Evolutionary conservation across 2,113 vertebrate species (phyloP).

Genomic region (Catharus minimus): DNA sequence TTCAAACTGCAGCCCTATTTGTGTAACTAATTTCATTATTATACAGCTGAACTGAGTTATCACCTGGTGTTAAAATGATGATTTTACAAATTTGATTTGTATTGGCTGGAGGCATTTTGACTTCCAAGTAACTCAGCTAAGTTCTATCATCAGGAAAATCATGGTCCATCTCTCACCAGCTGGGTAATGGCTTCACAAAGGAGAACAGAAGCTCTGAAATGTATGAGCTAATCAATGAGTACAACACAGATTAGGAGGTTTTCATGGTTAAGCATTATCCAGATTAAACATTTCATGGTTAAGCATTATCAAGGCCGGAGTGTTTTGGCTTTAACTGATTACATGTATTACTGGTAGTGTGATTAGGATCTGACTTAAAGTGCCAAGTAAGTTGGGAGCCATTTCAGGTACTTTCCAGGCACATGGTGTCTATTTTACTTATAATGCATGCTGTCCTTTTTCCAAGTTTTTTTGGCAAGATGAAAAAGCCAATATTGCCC

Average conservation of each 20-base stretch:
- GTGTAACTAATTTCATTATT: slow-evolving; percentile 18
- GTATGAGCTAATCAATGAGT: background rate
- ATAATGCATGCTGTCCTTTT: background rate
- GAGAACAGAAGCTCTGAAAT: background rate
- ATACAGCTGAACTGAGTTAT: slow-evolving; percentile 25
- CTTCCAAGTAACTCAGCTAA: slow-evolving; percentile 1
- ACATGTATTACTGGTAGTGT: background rate
- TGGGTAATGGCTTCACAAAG: background rate
- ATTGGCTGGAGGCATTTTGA: background rate
- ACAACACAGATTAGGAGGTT: background rate
- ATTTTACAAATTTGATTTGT: slow-evolving; percentile 32
- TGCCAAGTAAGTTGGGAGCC: background rate
- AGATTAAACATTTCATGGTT: background rate
- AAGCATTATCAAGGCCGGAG: background rate
- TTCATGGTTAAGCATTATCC: background rate
- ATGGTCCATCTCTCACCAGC: background rate
- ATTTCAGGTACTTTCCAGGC: background rate
- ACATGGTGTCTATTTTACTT: background rate
- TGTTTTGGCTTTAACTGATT: background rate
- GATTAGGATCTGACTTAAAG: background rate
- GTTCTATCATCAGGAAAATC: background rate
- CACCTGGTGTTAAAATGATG: background rate
- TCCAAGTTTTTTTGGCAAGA: background rate
- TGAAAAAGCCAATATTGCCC: background rate
- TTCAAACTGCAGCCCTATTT: background rate